A percentile compares a stretch with the other conserved stretches of the same genome.
Conservation (phyloP, 2,797 vertebrate genomes). For the Macropus fuliginosus region DNA sequence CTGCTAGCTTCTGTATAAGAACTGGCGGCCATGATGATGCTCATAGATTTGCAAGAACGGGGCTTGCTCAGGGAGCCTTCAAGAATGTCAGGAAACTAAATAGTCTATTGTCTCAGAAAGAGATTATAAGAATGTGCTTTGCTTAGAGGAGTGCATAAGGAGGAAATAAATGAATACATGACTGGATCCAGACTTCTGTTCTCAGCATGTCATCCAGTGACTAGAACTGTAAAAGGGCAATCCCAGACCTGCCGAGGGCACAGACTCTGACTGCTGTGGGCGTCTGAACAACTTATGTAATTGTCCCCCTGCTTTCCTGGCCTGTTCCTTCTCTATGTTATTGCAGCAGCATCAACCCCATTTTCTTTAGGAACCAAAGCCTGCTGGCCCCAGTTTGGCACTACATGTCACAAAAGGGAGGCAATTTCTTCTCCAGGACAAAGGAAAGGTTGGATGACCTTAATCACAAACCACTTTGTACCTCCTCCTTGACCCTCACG, state of each 20-base stretch:
- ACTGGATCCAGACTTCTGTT: neutral
- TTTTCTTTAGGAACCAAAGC: constrained; percentile 7
- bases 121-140: neutral
- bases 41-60: neutral
- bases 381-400: constrained; percentile 1
- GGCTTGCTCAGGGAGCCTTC: constrained; percentile 17
- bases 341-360: neutral
- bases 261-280: neutral
- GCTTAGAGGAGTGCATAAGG: neutral
- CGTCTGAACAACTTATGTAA: neutral
- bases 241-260: neutral
- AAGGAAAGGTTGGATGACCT: neutral
- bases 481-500: neutral
- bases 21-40: neutral
- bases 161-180: neutral
- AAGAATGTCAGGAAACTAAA: neutral
- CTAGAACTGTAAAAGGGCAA: no score
- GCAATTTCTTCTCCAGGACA: neutral
- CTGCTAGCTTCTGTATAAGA: neutral
- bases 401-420: neutral
- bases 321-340: neutral
- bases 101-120: neutral
- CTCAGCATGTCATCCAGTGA: neutral
- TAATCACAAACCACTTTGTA: fast-evolving
- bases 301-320: fast-evolving